Base-by-base conservation (phyloP, 2,888 invertebrate genomes). In the Bombyx huttoni region DNA sequence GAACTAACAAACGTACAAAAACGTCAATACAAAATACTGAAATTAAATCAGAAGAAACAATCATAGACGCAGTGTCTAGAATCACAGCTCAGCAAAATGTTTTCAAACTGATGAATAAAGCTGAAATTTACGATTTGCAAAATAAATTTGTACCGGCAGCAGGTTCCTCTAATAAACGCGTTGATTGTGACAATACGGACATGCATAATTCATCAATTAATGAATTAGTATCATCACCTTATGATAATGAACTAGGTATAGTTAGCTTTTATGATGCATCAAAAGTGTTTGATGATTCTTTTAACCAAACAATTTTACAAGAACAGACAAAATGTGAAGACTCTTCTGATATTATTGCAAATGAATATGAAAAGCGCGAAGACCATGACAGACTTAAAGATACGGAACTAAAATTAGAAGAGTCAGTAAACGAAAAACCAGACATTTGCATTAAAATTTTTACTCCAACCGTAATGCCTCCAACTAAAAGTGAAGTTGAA, bases 391-490 rank as follows among this genome's bases (percentile, higher is more conserved):
- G 13, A 9, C 46, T 49, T 13, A 35, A 48, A 49, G n/a, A 12
- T 6, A 40, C 34, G 34, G 24, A 52, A 33, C 2, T 46, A 33
- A 34, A 40, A 40, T n/a, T 13, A n/a, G 10, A 24, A 12, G 13
- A 24, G 46, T 13, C 14, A 13, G 33, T 7, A 34, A 35, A 48
- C 34, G 10, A 47, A 33, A 13, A 48, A 10, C 9, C 47, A 33
- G 48, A 2, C 33, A 47, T 52, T 13, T 13, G 51, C 47, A 51
- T 53, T 45, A 63, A 68, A 56, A 70, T 81, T 57, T 66, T 91
- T 49, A 84, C 81, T 8, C 90, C 92, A 7, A 89, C 81, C 80
- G 85, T 88, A 59, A 88, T 81, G 63, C 90, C 93, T 13, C 94
- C 93, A 0, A 84, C 86, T 14, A 84, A 73, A 59, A 68, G 66